Conservation (phyloP, 2,888 invertebrate genomes). For the Lycia hirtaria region DNA sequence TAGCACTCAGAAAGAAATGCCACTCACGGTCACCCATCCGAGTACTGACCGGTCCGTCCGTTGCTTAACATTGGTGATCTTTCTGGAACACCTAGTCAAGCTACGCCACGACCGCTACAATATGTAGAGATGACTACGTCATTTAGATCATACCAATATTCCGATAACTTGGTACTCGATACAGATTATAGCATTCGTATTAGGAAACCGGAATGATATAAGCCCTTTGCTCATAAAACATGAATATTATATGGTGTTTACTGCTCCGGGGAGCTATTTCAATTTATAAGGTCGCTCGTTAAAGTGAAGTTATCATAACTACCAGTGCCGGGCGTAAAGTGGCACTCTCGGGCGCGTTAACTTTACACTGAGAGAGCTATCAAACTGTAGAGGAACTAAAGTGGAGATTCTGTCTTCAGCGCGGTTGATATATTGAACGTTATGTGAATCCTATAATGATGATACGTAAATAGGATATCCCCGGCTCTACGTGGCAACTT, state of each 20-base stretch:
- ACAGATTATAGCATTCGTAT: slow-evolving; percentile 17
- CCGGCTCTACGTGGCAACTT: too few species aligned
- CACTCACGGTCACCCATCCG: too few species aligned
- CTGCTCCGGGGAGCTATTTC: slow-evolving; percentile 34
- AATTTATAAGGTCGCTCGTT: slow-evolving; percentile 42
- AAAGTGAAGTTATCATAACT: slow-evolving; percentile 45
- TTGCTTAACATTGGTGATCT: too few species aligned
- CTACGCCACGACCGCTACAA: too few species aligned
- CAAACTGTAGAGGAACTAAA: slow-evolving; percentile 18
- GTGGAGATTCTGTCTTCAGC: slow-evolving; percentile 16
- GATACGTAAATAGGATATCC: too few species aligned
- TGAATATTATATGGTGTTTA: slow-evolving; percentile 34
- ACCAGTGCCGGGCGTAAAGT: slow-evolving; percentile 37
- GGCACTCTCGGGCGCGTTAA: slow-evolving; percentile 38
- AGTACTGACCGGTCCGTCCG: too few species aligned
- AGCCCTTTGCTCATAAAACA: slow-evolving; percentile 21
- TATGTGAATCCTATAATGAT: too few species aligned
- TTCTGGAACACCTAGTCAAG: too few species aligned
- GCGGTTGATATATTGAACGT: not conserved
- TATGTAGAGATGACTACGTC: too few species aligned
- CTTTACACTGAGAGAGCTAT: slow-evolving; percentile 32
- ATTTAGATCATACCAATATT: not conserved
- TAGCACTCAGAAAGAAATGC: too few species aligned
- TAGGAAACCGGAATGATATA: slow-evolving; percentile 10
- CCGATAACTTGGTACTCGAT: not conserved